These are phyloP conservation scores for Brachynemurus nebulosus DNA, from an alignment of 2,888 invertebrate genomes.

Conservation along the genomic window DNA sequence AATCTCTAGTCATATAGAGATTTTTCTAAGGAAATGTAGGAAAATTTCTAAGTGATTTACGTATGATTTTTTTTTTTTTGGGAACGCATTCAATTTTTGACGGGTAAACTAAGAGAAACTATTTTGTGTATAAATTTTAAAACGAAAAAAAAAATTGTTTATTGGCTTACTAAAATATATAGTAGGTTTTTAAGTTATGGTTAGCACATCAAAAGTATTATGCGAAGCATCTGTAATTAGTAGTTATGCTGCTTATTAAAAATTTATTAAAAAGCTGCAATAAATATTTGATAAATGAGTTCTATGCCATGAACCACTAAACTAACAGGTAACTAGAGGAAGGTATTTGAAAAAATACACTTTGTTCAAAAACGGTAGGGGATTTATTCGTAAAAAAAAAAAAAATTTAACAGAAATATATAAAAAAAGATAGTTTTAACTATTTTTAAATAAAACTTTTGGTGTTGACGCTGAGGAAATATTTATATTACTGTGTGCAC, in stretches of 20 bases:
- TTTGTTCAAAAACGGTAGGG: too few species aligned
- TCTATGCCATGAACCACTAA: not conserved
- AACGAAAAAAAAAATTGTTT: not conserved
- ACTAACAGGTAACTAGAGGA: too few species aligned
- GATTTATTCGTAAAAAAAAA: too few species aligned
- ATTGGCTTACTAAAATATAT: not conserved
- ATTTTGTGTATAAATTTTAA: not conserved
- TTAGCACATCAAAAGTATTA: not conserved
- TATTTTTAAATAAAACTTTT: too few species aligned
- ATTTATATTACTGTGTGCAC: too few species aligned
- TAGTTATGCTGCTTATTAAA: not conserved
- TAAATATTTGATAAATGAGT: not conserved
- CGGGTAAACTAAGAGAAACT: not conserved
- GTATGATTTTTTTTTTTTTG: slow-evolving; percentile 3
- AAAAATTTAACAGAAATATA: too few species aligned
- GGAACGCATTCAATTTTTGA: not conserved
- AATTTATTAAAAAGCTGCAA: not conserved
- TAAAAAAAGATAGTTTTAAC: too few species aligned
- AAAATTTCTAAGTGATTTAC: too few species aligned
- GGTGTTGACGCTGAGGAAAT: too few species aligned
- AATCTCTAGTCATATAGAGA: too few species aligned
- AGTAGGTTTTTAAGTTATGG: not conserved
- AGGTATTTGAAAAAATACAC: too few species aligned
- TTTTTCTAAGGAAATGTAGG: too few species aligned
- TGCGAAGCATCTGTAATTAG: not conserved